A percentile compares a stretch with the other conserved stretches of the same genome.
phyloP scores from a whole-genome alignment of 2,888 invertebrate species.

The Chydorus sphaericus region DNA sequence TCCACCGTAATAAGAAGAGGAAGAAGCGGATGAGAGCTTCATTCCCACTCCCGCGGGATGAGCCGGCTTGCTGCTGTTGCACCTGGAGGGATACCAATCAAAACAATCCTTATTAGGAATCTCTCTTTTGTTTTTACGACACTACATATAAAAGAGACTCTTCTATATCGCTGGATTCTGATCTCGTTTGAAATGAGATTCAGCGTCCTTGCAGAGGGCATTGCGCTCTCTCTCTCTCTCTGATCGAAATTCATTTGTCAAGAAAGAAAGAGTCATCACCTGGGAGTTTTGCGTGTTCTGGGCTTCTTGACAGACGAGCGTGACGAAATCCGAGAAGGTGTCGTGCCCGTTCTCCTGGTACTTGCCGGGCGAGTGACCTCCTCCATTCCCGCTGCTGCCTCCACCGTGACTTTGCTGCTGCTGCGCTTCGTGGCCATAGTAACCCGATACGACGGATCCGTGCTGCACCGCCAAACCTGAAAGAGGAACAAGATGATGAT shows the following conservation, averaged over 20 bases:
- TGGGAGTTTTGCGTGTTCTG: slow-evolving; percentile 43
- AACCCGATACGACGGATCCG: slow-evolving; percentile 2
- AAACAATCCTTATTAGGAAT: slow-evolving; percentile 14
- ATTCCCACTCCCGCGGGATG: slow-evolving; percentile 42
- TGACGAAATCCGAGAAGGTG: slow-evolving; percentile 87
- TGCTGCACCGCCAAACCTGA: slow-evolving; percentile 25
- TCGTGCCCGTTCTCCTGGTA: slow-evolving; percentile 71
- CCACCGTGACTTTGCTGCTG: neutral
- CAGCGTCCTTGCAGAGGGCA: too few relatives aligned
- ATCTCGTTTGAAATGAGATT: too few relatives aligned
- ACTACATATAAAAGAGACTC: too few relatives aligned
- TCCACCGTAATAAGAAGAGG: slow-evolving; percentile 73
- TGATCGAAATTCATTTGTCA: too few relatives aligned
- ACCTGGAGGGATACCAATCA: too few relatives aligned
- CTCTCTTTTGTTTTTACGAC: neutral
- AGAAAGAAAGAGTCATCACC: neutral
- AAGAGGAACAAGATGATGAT: too few relatives aligned
- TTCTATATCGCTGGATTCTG: too few relatives aligned
- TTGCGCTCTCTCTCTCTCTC: too few relatives aligned
- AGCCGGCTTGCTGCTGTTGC: slow-evolving; percentile 37
- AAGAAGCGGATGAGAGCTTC: slow-evolving; percentile 59
- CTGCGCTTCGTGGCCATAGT: slow-evolving; percentile 13
- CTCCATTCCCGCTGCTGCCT: slow-evolving; percentile 27
- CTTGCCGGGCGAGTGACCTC: slow-evolving; percentile 37
- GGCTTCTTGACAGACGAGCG: slow-evolving; percentile 90